Evolutionary conservation across 2,888 invertebrate species (phyloP), one percentile per base, ranked within the genome.

Genomic region (Apotomis betuletana): DNA sequence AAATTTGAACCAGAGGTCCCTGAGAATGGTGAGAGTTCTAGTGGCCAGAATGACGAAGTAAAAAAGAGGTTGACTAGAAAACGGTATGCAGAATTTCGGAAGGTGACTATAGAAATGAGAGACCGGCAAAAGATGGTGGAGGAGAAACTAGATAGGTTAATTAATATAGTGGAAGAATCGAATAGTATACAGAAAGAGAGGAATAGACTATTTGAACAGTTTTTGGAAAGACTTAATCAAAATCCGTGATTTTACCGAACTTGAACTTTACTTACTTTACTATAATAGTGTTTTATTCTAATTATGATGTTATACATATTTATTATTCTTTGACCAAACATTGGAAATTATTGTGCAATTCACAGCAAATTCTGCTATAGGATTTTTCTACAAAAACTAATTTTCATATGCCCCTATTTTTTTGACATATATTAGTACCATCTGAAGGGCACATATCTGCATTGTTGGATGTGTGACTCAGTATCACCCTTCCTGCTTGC

Each of bases 101-200:
- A 90, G 80, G 87, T 88, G 1, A 87, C 92, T 3, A 74, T 87
- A 74, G 92, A 93, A 82, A 88, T 93, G 83, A 85, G 87, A 75
- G 91, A 91, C 63, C 84, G 93, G 54, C 93, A 93, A 75, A 82
- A 83, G 71, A 80, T 84, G n/a, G 90, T 93, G 0, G 93, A 93
- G 78, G 88, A 89, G 52, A 93, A 93, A 74, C 79, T 93, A 82
- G 92, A 93, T 85, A 90, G 87, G 73, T 74, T 93, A 77, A 90
- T 93, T 70, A 88, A 84, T 84, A 90, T 92, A 75, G 92, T 93
- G 57, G 89, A 92, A 81, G 92, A 92, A 80, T 93, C 93, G 49
- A 93, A 93, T 77, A 87, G 76, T 73, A 93, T 93, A 78, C 93
- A 93, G 76, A 85, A 84, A 71, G 92, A 93, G 76, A 81, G 93